These are phyloP conservation scores for Nautilus pompilius DNA, from an alignment of 1,140 invertebrate species.

Conservation along the genomic window DNA sequence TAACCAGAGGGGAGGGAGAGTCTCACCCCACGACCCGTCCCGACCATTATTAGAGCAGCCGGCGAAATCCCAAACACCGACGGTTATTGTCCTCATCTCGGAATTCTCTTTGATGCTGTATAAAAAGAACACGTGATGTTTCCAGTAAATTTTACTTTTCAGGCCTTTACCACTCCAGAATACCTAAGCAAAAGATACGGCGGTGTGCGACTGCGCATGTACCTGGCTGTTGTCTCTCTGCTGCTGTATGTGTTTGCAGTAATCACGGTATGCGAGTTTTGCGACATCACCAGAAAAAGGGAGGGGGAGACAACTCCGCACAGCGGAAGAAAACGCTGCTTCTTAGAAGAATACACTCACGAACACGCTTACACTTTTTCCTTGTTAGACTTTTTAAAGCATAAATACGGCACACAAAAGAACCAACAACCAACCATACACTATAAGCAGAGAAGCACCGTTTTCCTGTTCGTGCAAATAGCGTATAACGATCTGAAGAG, in stretches of 20 bases:
- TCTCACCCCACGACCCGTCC: background rate
- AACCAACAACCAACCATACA: no score
- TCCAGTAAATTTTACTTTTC: conserved; percentile 8
- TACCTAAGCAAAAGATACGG: conserved; percentile 63
- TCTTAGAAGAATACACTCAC: no score
- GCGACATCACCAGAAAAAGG: no score
- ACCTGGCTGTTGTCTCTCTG: conserved; percentile 61
- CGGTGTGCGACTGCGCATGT: conserved; percentile 61
- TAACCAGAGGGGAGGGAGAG: background rate
- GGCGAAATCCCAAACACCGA: background rate
- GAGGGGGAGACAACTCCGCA: no score
- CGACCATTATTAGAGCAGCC: background rate
- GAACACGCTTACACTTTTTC: no score
- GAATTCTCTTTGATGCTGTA: background rate
- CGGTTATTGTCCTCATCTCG: background rate
- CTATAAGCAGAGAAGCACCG: no score
- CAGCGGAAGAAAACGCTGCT: no score
- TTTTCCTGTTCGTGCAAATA: no score
- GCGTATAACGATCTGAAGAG: no score
- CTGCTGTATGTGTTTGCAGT: conserved; percentile 62
- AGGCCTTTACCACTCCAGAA: conserved; percentile 64
- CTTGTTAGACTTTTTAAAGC: no score
- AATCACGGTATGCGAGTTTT: no score
- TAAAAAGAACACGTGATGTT: background rate
- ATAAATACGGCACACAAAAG: no score